Conservation (phyloP, 2,797 vertebrate genomes). For the Mus caroli region DNA sequence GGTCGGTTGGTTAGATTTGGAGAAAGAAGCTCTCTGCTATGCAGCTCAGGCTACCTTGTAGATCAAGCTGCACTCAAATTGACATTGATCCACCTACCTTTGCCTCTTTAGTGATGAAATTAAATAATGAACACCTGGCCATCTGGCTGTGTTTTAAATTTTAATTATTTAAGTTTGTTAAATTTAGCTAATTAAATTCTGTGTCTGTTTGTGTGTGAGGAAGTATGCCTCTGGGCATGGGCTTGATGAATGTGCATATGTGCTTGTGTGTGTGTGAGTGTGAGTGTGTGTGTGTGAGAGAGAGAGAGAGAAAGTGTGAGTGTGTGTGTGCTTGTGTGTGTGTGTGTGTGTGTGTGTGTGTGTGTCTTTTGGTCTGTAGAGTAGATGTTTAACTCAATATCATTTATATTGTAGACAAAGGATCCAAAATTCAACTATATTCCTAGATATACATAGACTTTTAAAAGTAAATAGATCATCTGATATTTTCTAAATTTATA, state of each 20-base stretch:
- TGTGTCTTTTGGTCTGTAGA: not conserved
- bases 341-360: too few relatives aligned
- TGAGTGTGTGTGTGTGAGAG: not conserved
- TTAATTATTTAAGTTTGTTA: not conserved
- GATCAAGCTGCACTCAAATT: too few relatives aligned
- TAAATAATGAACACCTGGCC: not conserved
- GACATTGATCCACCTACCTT: not conserved
- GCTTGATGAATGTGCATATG: not conserved
- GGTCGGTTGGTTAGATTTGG: not conserved
- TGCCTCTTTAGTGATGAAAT: not conserved
- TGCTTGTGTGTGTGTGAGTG: not conserved
- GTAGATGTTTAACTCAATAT: too few relatives aligned
- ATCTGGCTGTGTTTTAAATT: not conserved
- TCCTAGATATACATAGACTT: not conserved
- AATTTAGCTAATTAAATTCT: not conserved
- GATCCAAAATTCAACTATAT: not conserved
- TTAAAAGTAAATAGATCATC: not conserved
- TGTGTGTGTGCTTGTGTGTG: not conserved
- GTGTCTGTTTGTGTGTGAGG: not conserved
- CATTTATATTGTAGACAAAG: not conserved
- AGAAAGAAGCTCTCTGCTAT: not conserved
- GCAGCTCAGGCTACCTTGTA: not conserved
- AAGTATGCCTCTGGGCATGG: not conserved
- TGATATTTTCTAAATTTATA: not conserved
- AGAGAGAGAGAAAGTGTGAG: too few relatives aligned